Percentiles rank a stretch among this genome's conserved stretches.
phyloP scores from a whole-genome alignment of 2,113 vertebrate genomes.

The Odocoileus hemionus region DNA sequence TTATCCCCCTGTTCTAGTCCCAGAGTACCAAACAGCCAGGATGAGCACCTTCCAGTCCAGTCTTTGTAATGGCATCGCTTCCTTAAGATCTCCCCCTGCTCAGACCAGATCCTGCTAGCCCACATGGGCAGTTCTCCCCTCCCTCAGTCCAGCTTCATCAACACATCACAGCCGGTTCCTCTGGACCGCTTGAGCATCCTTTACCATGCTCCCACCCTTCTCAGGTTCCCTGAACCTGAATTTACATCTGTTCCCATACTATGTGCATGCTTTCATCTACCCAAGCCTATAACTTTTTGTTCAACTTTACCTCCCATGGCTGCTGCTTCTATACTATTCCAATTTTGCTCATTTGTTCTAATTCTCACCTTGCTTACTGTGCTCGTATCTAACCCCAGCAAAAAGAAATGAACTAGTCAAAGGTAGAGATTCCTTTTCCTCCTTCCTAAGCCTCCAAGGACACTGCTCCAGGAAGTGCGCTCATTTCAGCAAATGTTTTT shows the following conservation, averaged over 20 bases:
- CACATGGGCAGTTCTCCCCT: neutral
- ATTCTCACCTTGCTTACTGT: neutral
- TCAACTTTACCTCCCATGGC: no score
- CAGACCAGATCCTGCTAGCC: neutral
- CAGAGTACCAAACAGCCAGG: neutral
- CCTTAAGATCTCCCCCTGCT: neutral
- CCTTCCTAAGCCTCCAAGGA: neutral
- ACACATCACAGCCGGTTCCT: neutral
- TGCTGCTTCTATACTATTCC: neutral
- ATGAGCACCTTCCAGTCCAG: fast-evolving
- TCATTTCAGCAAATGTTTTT: neutral
- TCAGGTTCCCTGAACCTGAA: neutral
- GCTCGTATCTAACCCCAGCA: neutral
- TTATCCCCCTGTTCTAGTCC: neutral
- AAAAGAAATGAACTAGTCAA: neutral
- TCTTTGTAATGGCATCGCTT: neutral
- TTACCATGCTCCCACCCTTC: fast-evolving
- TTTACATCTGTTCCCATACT: neutral
- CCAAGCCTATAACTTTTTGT: neutral
- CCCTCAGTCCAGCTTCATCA: neutral
- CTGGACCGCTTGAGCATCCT: fast-evolving
- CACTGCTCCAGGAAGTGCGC: neutral
- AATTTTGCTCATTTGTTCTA: neutral
- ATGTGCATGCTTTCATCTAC: fast-evolving
- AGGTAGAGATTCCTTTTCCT: neutral